These are phyloP conservation scores for Cryptoblepharus egeriae DNA, from an alignment of 2,797 vertebrate genomes.

Conservation along the genomic window DNA sequence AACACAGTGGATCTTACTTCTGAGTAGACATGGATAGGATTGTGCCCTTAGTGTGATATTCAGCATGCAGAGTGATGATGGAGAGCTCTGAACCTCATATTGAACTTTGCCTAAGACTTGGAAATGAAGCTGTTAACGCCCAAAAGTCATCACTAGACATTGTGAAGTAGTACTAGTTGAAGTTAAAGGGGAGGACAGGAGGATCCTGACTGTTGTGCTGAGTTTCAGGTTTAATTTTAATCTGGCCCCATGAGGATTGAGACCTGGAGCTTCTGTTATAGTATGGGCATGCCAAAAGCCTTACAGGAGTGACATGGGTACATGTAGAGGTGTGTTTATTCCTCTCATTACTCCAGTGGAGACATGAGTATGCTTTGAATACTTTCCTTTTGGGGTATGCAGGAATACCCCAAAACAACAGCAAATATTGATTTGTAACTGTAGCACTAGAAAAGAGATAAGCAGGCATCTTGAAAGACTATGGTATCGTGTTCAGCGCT, in stretches of 20 bases:
- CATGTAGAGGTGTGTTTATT: not conserved
- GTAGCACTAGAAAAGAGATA: not conserved
- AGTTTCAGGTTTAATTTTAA: not conserved
- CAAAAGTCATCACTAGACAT: not conserved
- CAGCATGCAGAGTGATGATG: not conserved
- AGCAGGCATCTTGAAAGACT: no score
- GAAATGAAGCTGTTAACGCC: not conserved
- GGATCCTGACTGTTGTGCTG: not conserved
- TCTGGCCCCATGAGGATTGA: not conserved
- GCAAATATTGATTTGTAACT: not conserved
- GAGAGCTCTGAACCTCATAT: not conserved
- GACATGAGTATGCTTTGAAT: not conserved
- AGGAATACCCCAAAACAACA: not conserved
- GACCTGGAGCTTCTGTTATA: not conserved
- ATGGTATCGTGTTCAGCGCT: no score
- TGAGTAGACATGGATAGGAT: no score
- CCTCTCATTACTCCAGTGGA: not conserved
- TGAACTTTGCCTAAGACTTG: not conserved
- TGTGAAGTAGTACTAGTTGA: not conserved
- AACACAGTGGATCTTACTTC: no score
- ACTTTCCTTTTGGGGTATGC: not conserved
- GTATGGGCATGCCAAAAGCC: not conserved
- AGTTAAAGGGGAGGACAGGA: not conserved
- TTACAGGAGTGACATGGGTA: not conserved
- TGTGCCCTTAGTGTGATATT: not conserved